These are phyloP conservation scores for Hylaea fasciaria DNA, from an alignment of 2,888 invertebrate genomes.

Conservation along the genomic window DNA sequence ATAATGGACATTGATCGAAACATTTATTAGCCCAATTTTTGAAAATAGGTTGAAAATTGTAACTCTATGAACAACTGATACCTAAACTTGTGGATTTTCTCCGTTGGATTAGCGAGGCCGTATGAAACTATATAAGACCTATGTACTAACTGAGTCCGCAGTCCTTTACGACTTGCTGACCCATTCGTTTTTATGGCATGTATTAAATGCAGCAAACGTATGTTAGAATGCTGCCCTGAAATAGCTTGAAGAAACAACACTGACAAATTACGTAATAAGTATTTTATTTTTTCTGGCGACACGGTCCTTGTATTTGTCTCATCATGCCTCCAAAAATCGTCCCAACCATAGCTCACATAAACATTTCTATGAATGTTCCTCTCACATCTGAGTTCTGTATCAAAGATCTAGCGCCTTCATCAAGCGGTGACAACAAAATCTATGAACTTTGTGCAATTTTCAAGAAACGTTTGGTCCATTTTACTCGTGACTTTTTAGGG, in stretches of 20 bases:
- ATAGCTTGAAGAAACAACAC: not conserved
- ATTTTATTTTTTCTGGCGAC: no score
- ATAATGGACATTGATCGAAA: no score
- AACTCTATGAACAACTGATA: no score
- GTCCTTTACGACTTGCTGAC: not conserved
- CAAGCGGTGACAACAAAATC: conserved; percentile 16
- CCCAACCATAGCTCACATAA: conserved; percentile 5
- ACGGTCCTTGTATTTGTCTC: no score
- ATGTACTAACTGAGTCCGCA: not conserved
- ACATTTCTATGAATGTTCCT: conserved; percentile 6
- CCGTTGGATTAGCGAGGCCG: no score
- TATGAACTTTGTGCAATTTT: conserved; percentile 33
- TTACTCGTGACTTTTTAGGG: conserved; percentile 33
- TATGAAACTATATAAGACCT: not conserved
- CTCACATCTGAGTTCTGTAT: conserved; percentile 8
- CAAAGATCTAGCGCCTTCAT: conserved; percentile 17
- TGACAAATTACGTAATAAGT: not conserved
- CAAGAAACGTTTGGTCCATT: conserved; percentile 30
- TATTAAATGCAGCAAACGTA: not conserved
- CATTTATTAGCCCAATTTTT: no score
- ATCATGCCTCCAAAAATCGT: no score
- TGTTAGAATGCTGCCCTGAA: not conserved
- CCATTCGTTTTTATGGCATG: not conserved
- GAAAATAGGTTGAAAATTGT: no score
- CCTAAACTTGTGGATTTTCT: no score